These are phyloP conservation scores for Drosophila greeni DNA, from an alignment of 2,888 invertebrate species.

Conservation along the genomic window DNA sequence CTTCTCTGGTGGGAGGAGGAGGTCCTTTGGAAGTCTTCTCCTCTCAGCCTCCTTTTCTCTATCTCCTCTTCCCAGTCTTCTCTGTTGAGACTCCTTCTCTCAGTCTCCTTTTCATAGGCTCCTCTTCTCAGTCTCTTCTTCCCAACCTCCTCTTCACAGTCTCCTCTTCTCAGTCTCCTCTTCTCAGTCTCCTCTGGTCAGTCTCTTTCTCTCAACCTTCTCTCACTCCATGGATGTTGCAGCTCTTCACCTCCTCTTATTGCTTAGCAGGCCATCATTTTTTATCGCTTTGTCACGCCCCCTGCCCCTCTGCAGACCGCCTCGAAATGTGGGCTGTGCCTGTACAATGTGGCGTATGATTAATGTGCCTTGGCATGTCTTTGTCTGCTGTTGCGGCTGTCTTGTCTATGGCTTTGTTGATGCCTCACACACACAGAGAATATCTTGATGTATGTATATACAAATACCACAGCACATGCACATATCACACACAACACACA, in stretches of 20 bases:
- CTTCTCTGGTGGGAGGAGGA: too few species aligned
- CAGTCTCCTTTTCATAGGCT: too few species aligned
- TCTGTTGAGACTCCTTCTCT: too few species aligned
- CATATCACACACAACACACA: constrained; percentile 39
- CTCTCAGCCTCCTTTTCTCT: neutral
- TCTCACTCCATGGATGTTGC: neutral
- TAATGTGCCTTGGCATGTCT: constrained; percentile 52
- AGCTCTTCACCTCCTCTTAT: neutral
- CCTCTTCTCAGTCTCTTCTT: neutral
- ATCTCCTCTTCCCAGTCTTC: too few species aligned
- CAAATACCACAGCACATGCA: neutral
- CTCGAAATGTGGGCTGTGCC: constrained; percentile 30
- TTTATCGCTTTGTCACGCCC: constrained; percentile 61
- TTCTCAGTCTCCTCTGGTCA: too few species aligned
- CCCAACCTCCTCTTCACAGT: neutral
- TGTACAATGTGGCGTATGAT: constrained; percentile 67
- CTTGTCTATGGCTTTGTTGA: constrained; percentile 38
- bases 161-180: too few species aligned
- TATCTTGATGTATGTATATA: neutral
- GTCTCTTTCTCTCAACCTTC: neutral
- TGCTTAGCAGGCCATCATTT: constrained; percentile 49
- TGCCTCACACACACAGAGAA: neutral
- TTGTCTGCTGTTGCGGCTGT: constrained; percentile 30
- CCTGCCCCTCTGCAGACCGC: neutral
- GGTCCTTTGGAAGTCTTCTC: too few species aligned